A percentile compares a stretch with the other conserved stretches of the same genome.
These are phyloP conservation scores for Drosophila helvetica DNA, from an alignment of 2,888 invertebrate species.

Conservation along the genomic window DNA sequence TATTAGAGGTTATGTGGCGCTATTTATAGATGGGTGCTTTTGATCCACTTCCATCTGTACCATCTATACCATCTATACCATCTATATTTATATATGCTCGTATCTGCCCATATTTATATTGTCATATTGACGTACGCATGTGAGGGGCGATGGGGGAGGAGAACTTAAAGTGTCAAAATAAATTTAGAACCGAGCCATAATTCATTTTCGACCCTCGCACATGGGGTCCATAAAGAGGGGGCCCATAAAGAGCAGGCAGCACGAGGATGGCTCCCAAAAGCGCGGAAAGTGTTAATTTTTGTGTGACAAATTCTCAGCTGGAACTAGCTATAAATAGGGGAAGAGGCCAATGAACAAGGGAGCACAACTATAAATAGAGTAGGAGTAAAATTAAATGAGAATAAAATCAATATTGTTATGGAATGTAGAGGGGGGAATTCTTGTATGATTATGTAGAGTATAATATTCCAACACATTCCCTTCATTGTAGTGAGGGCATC, in stretches of 20 bases:
- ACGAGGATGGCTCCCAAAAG: constrained; percentile 6
- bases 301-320: constrained; percentile 3
- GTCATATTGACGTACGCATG: constrained; percentile 37
- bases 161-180: constrained; percentile 46
- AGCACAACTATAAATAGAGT: constrained; percentile 12
- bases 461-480: neutral
- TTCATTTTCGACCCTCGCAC: constrained; percentile 29
- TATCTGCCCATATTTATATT: constrained; percentile 28
- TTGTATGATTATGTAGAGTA: too few relatives aligned
- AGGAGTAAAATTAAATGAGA: too few relatives aligned
- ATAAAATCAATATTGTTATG: neutral
- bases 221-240: constrained; percentile 40
- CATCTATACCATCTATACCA: constrained; percentile 23
- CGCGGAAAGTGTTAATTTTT: constrained; percentile 34
- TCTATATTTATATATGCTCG: constrained; percentile 26
- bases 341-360: neutral
- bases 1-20: constrained; percentile 64
- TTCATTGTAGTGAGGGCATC: constrained; percentile 27
- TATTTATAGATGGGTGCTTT: constrained; percentile 55
- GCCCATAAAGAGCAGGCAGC: constrained; percentile 36
- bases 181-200: constrained; percentile 19
- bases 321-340: neutral
- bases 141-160: constrained; percentile 36
- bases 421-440: too few relatives aligned
- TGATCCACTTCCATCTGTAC: constrained; percentile 28